A percentile compares a stretch with the other conserved stretches of the same genome.
These are phyloP conservation scores for Phrynocephalus guinanensis DNA, from an alignment of 2,797 vertebrate genomes.

Conservation along the genomic window DNA sequence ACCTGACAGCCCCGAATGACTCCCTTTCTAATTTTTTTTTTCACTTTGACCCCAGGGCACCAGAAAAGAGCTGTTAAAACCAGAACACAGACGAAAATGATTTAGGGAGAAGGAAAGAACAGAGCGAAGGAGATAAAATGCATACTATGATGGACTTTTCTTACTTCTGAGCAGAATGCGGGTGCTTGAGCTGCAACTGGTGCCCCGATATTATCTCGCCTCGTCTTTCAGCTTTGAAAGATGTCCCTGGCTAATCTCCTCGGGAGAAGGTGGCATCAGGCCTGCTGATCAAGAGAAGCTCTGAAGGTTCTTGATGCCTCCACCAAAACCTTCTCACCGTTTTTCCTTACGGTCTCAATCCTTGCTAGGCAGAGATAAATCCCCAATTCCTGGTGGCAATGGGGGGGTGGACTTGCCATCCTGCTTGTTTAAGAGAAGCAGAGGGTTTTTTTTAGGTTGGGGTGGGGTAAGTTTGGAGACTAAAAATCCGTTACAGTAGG, in stretches of 20 bases:
- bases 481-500: too few relatives aligned
- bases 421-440: too few relatives aligned
- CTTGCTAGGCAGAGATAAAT: neutral
- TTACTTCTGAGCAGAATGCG: slow-evolving; percentile 60
- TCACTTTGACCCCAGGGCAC: slow-evolving; percentile 46
- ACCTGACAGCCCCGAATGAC: slow-evolving; percentile 60
- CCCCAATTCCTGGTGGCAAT: neutral
- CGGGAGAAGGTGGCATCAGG: neutral
- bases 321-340: rapidly evolving
- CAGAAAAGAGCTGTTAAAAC: slow-evolving; percentile 55
- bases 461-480: too few relatives aligned
- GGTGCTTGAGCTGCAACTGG: slow-evolving; percentile 41
- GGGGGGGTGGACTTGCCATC: too few relatives aligned
- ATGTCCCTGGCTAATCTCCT: slow-evolving; percentile 47
- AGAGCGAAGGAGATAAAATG: slow-evolving; percentile 59
- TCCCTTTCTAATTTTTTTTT: slow-evolving; percentile 57
- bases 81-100: slow-evolving; percentile 13
- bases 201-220: slow-evolving; percentile 53
- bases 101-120: slow-evolving; percentile 4
- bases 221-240: slow-evolving; percentile 58
- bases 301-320: slow-evolving; percentile 20
- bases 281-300: slow-evolving; percentile 35
- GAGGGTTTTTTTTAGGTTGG: too few relatives aligned
- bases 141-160: slow-evolving; percentile 51
- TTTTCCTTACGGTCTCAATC: neutral